A percentile compares a stretch with the other conserved stretches of the same genome.
phyloP scores from a whole-genome alignment of 53 echinoderm and acorn worm genomes.

The Paracentrotus lividus region DNA sequence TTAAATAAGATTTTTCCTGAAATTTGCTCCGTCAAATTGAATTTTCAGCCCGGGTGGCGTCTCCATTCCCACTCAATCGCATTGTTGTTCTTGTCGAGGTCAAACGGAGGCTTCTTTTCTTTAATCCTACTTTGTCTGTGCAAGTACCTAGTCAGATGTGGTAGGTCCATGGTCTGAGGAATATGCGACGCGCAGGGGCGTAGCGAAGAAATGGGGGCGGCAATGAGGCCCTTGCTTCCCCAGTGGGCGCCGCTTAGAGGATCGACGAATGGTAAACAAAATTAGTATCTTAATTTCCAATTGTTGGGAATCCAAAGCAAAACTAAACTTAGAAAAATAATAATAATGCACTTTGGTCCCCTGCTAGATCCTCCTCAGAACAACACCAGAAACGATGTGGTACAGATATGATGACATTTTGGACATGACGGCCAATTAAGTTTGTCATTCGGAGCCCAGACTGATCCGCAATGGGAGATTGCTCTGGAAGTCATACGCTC shows the following conservation, averaged over 20 bases:
- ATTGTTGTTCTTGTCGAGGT: not conserved
- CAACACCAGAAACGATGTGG: not conserved
- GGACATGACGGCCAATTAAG: conserved; percentile 18
- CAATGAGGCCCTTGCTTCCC: not conserved
- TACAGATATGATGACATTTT: not conserved
- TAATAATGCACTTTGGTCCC: no score
- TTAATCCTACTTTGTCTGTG: not conserved
- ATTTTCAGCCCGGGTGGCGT: conserved; percentile 6
- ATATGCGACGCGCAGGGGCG: not conserved
- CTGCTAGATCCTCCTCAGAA: not conserved
- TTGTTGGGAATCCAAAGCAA: no score
- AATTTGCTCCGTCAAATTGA: not conserved
- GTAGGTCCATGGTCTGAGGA: no score
- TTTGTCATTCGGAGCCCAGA: not conserved
- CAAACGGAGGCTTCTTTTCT: not conserved
- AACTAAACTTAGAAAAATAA: no score
- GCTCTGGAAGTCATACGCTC: not conserved
- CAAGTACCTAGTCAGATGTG: no score
- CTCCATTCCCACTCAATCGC: not conserved
- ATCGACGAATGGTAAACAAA: no score
- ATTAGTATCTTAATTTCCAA: no score
- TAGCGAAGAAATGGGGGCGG: not conserved
- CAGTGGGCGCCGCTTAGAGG: no score
- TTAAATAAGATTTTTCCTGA: conserved; percentile 1
- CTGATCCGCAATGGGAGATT: not conserved